Base-by-base conservation (phyloP, 2,888 invertebrate genomes). In the Erpobdella octoculata region DNA sequence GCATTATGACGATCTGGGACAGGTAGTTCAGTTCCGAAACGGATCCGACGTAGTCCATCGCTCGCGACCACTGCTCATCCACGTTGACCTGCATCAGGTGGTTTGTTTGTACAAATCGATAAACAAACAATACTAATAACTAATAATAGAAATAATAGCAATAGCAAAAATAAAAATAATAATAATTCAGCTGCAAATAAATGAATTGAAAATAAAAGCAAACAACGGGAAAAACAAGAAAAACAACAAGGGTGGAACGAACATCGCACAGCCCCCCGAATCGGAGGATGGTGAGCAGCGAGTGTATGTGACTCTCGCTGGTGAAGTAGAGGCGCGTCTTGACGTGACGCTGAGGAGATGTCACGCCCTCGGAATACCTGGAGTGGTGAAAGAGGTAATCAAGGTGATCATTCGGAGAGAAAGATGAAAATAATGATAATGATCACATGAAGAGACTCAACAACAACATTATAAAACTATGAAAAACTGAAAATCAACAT, bases 301-400 rank as follows among this genome's bases (percentile, higher is more conserved):
- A 97, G 85, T 99, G 98, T 75, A 98, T 93, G 85, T 99, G 98
- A 81, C 94, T 94, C 86, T 98, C 98, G 83, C 95, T 96, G 1
- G 98, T 99, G 84, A 98, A 99, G 86, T 99, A 99, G 58, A 99
- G 87, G n/a, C 98, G 88, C 8, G 97, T 98, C 65, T 97, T 88
- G 35, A 98, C 98, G 86, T 98, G 97, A 59, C 98, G 87, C 62
- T 96, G 94, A 35, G 98, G 98, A 79, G 95, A 94, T 53, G 95
- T 93, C 75, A 98, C 97, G 58, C 97, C 97, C 83, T 94, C 93
- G 31, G 94, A 94, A 85, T 96, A 97, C 80, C 90, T 90, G 81
- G 65, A 70, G 37, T 28, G 62, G 62, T 62, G 8, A 35, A 33
- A 35, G 62, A n/a, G 21, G 28, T 28, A n/a, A n/a, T 41, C 12